Evolutionary conservation across 2,113 vertebrate species (phyloP).

Genomic region (Aramus guarauna): DNA sequence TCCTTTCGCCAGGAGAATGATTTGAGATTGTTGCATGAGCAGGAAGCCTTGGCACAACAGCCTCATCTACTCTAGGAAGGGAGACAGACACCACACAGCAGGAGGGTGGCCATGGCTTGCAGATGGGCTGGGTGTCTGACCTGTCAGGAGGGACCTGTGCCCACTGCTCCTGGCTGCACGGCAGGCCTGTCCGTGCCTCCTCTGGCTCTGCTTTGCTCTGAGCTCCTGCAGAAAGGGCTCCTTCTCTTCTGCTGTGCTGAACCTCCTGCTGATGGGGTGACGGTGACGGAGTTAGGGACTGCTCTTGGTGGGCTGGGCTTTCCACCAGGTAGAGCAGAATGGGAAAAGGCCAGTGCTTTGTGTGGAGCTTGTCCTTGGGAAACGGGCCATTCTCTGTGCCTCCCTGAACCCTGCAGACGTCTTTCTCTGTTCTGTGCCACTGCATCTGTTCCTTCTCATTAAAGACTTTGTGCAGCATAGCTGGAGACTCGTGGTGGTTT

Average conservation of each 20-base stretch:
- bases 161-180: background rate
- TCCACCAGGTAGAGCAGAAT: no score
- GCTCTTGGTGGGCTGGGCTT: background rate
- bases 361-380: background rate
- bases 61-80: no score
- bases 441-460: no score
- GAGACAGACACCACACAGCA: no score
- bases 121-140: background rate
- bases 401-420: no score
- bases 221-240: background rate
- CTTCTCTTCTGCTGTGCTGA: background rate
- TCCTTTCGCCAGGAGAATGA: no score
- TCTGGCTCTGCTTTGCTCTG: background rate
- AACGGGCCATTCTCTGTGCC: accelerated
- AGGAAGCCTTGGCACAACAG: no score
- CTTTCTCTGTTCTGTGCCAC: no score
- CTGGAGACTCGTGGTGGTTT: no score
- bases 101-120: no score
- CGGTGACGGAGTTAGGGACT: background rate
- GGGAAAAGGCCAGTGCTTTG: background rate
- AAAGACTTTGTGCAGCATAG: no score
- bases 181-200: background rate
- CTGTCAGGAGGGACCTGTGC: background rate
- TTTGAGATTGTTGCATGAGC: no score
- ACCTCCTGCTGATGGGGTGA: background rate